phyloP scores from a whole-genome alignment of 2,888 invertebrate species.

The Megamerina dolium region DNA sequence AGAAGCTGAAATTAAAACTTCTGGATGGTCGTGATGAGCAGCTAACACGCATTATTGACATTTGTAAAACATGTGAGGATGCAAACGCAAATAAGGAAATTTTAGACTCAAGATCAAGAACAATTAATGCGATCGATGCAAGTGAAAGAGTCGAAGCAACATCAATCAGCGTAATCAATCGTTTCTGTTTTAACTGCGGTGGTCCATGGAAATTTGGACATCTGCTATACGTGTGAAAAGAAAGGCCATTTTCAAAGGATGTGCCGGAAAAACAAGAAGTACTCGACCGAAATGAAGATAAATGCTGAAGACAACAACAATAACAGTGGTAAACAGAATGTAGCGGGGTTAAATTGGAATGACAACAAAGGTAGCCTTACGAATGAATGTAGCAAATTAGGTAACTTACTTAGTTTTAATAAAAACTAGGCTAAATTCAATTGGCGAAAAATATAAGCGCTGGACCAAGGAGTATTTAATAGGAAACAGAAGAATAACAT shows the following conservation, averaged over 20 bases:
- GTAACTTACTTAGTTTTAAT: conserved; percentile 5
- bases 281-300: no score
- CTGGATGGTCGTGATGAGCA: conserved; percentile 17
- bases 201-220: no score
- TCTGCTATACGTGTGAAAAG: no score
- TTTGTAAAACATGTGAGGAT: conserved; percentile 13
- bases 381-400: conserved; percentile 1
- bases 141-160: neutral
- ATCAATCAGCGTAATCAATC: conserved; percentile 1
- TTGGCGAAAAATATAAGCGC: neutral
- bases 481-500: conserved; percentile 12
- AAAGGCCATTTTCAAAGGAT: conserved; percentile 8
- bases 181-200: conserved; percentile 13
- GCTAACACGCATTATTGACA: conserved; percentile 16
- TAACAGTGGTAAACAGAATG: conserved; percentile 3
- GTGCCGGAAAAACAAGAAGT: no score
- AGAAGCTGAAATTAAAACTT: conserved; percentile 15
- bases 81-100: conserved; percentile 8
- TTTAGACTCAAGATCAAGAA: no score
- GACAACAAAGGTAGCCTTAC: neutral
- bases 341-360: conserved; percentile 2
- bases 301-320: no score
- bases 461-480: conserved; percentile 17
- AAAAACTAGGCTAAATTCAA: conserved; percentile 11
- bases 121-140: no score